Base-by-base conservation (phyloP, 2,888 invertebrate genomes). In the Cacoxenus indagator region DNA sequence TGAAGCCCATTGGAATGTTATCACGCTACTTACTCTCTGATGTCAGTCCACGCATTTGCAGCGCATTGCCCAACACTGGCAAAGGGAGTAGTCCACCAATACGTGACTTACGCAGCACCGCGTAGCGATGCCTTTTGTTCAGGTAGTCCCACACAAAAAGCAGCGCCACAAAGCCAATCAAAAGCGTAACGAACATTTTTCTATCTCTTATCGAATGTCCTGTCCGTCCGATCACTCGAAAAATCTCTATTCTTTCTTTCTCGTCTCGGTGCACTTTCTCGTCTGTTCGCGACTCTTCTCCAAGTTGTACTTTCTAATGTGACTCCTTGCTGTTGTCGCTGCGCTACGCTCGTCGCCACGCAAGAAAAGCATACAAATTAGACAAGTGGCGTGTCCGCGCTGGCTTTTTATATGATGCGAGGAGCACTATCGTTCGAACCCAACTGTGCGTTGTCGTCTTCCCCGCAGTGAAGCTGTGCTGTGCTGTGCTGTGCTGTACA, bases 91-190 rank as follows among this genome's bases (percentile, higher is more conserved):
- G 68, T 9, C 74, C 69, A 11, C 17, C 14, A 9, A 74, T 74
- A 14, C 68, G 68, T 0, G 74, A 69, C 37, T 67, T 69, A n/a
- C 24, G 43, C 17, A 75, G 37, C 9, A 75, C 54, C 19, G 70
- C 72, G 59, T 73, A 69, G 9, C 72, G 70, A 55, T 73, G 73
- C 29, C 70, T 70, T 57, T 68, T 75, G 27, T 73, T 51, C 22
- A 73, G 48, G 67, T 72, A 73, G 64, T 75, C 75, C 72, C 73
- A 75, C 46, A 73, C 37, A 4, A 75, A 5, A 4, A 75, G 9
- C 31, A 70, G n/a, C n/a, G 67, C 68, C 14, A 66, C 4, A 19
- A 69, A 37, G 27, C 22, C 51, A 51, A 51, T 19, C 4, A 71
- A 45, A 37, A 73, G 54, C 27, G 71, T 66, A 9, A 62, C 31